A percentile compares a stretch with the other conserved stretches of the same genome.
These are phyloP conservation scores for Alexandromys fortis DNA, from an alignment of 2,113 vertebrate genomes.

Conservation along the genomic window DNA sequence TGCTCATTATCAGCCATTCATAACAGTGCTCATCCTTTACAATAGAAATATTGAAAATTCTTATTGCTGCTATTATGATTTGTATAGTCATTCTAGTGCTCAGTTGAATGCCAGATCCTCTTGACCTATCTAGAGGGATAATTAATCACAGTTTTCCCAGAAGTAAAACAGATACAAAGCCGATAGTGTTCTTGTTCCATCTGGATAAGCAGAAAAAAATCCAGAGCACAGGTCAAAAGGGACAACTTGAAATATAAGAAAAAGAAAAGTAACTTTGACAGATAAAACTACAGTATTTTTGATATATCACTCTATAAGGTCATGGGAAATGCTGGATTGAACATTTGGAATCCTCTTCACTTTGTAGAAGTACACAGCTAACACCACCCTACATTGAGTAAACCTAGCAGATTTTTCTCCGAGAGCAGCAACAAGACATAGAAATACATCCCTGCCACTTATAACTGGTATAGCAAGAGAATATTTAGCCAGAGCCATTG, in stretches of 20 bases:
- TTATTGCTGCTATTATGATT: not conserved
- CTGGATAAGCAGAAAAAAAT: not conserved
- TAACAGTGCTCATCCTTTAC: not conserved
- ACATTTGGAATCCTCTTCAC: not conserved
- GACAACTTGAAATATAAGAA: not conserved
- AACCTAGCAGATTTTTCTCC: not conserved
- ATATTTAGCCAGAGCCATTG: not conserved
- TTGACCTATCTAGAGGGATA: not conserved
- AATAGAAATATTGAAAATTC: not conserved
- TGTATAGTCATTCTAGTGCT: not conserved
- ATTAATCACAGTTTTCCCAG: not conserved
- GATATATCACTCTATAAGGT: no score
- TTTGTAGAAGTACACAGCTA: not conserved
- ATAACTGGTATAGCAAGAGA: not conserved
- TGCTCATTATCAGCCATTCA: no score
- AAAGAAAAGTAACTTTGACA: not conserved
- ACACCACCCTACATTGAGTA: no score
- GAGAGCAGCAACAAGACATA: not conserved
- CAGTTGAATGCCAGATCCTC: not conserved
- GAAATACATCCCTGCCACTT: not conserved
- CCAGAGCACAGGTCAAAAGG: not conserved
- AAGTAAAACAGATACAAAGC: not conserved
- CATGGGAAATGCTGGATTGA: accelerated
- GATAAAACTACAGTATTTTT: not conserved
- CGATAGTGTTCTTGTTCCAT: not conserved